phyloP scores from a whole-genome alignment of 2,888 invertebrate species.

The Hydropsyche betteni region DNA sequence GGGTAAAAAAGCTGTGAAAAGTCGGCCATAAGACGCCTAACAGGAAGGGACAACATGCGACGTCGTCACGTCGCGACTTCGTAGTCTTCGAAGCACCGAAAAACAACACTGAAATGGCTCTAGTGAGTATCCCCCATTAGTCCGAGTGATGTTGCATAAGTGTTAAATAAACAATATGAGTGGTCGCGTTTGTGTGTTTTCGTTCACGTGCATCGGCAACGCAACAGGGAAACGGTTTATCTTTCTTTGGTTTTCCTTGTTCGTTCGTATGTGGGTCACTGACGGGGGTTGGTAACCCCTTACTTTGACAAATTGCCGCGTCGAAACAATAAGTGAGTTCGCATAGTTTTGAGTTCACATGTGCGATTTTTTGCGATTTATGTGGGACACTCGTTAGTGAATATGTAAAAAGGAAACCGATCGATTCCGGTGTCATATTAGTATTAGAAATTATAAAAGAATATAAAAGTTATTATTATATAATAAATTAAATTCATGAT shows the following conservation, averaged over 20 bases:
- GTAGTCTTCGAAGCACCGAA: too few species aligned
- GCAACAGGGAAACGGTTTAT: slow-evolving; percentile 13
- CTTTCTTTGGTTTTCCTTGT: slow-evolving; percentile 2
- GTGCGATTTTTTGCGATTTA: too few species aligned
- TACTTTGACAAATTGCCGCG: slow-evolving; percentile 7
- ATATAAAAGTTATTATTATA: too few species aligned
- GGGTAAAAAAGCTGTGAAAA: too few species aligned
- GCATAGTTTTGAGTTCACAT: too few species aligned
- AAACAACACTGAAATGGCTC: slow-evolving; percentile 6
- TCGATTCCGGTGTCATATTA: too few species aligned
- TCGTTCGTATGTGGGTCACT: slow-evolving; percentile 7
- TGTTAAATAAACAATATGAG: background rate
- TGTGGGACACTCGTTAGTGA: too few species aligned
- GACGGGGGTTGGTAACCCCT: slow-evolving; percentile 13
- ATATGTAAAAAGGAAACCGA: too few species aligned
- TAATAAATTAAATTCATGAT: too few species aligned
- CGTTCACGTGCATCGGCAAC: background rate
- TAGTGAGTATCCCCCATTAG: background rate
- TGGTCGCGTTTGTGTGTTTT: background rate
- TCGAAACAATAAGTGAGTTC: background rate
- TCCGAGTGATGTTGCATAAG: too few species aligned
- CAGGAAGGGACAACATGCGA: background rate
- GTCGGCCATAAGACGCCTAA: too few species aligned
- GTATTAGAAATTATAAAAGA: too few species aligned
- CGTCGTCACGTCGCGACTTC: slow-evolving; percentile 1